These are phyloP conservation scores for Zosterops pallidus DNA, from an alignment of 2,113 vertebrate species.

Conservation along the genomic window DNA sequence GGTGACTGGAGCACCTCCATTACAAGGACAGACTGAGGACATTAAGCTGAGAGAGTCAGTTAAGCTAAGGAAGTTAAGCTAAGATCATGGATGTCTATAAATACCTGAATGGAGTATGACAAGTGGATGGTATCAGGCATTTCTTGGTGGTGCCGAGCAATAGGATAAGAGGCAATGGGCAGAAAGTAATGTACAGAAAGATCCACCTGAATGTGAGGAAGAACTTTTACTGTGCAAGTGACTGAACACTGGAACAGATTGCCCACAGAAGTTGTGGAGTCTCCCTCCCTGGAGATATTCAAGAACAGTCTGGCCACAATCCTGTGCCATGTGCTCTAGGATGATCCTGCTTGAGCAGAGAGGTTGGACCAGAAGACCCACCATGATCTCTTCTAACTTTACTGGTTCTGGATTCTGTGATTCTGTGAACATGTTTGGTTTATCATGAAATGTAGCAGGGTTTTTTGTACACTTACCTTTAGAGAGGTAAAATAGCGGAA, in stretches of 20 bases:
- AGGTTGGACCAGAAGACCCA: not conserved
- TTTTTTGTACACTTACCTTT: not conserved
- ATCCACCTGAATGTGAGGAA: not conserved
- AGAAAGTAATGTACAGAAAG: not conserved
- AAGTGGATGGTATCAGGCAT: rapidly evolving
- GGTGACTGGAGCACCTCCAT: not conserved
- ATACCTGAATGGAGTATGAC: not conserved
- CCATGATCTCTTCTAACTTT: not conserved
- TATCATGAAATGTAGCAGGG: not conserved
- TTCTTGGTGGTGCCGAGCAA: rapidly evolving
- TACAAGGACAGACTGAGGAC: not conserved
- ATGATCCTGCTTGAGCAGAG: not conserved
- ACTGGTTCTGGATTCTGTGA: rapidly evolving
- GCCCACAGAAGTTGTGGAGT: not conserved
- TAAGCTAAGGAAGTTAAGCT: not conserved
- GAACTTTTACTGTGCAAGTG: not conserved
- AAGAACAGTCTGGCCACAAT: not conserved
- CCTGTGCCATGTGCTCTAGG: not conserved
- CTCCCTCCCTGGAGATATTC: not conserved
- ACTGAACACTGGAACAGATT: not conserved
- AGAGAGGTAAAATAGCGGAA: not conserved
- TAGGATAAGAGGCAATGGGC: not conserved
- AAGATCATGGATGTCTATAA: not conserved
- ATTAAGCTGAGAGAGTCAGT: not conserved
- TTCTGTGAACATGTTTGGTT: not conserved